phyloP scores from a whole-genome alignment of 2,113 vertebrate genomes.

The Cephalopholis sonnerati region DNA sequence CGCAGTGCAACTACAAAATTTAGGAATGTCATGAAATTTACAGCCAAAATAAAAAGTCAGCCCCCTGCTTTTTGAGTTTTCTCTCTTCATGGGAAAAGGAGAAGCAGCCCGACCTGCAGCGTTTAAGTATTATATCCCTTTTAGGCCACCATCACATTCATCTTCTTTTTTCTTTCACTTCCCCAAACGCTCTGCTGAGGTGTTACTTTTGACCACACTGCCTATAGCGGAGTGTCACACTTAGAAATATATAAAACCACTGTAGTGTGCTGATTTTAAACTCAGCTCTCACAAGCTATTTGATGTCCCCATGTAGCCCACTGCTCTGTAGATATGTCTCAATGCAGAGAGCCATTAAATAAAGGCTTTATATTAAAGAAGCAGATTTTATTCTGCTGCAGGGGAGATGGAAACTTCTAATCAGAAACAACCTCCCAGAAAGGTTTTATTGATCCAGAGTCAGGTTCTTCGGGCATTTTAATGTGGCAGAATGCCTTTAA shows the following conservation, averaged over 20 bases:
- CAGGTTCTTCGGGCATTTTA: not conserved
- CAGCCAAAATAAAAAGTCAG: not conserved
- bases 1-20: not conserved
- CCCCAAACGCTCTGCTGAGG: conserved; percentile 35
- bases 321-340: not conserved
- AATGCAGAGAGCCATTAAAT: not conserved
- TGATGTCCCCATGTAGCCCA: not conserved
- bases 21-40: not conserved
- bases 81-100: not conserved
- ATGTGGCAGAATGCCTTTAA: conserved; percentile 29
- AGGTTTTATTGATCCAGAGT: conserved; percentile 27
- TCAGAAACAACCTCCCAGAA: not conserved
- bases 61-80: not conserved
- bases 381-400: not conserved
- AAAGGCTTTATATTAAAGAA: not conserved
- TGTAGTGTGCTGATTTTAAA: conserved; percentile 30
- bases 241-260: conserved; percentile 25
- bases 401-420: not conserved
- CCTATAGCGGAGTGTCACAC: conserved; percentile 16
- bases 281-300: not conserved
- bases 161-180: not conserved
- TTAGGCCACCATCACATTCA: conserved; percentile 15
- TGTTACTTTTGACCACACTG: conserved; percentile 19
- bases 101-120: not conserved
- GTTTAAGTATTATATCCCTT: not conserved